A percentile compares a stretch with the other conserved stretches of the same genome.
Conservation (phyloP, 23 tunicate species). For the Ascidia mentula region DNA sequence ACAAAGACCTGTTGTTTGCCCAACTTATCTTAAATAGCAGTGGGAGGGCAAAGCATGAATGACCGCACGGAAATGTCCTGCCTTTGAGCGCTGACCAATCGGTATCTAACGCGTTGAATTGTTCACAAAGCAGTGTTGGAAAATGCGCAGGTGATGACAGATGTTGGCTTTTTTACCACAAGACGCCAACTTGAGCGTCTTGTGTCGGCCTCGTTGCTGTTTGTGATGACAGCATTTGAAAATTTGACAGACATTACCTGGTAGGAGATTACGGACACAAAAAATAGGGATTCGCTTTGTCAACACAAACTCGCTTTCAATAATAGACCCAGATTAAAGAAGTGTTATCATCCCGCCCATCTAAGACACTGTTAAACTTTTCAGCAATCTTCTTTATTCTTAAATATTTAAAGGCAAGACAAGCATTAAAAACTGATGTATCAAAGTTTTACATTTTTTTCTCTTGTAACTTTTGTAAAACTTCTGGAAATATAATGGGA, state of each 20-base stretch:
- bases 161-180: neutral
- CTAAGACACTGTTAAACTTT: neutral
- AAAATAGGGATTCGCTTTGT: no score
- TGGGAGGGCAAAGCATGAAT: constrained; percentile 1
- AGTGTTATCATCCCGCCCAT: neutral
- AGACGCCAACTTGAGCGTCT: neutral
- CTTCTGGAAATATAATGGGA: neutral
- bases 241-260: constrained; percentile 3
- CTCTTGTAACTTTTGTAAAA: neutral
- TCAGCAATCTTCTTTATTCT: neutral
- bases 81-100: neutral
- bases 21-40: neutral
- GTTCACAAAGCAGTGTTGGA: no score
- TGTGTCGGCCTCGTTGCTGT: neutral
- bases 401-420: neutral
- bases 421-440: neutral
- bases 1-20: neutral
- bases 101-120: no score
- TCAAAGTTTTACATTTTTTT: neutral
- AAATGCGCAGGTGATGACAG: neutral
- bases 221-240: constrained; percentile 1
- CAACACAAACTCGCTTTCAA: neutral
- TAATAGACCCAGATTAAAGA: neutral
- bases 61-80: constrained; percentile 7
- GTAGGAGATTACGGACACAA: neutral